Base-by-base conservation (phyloP, 2,888 invertebrate species). In the Oligia latruncula region DNA sequence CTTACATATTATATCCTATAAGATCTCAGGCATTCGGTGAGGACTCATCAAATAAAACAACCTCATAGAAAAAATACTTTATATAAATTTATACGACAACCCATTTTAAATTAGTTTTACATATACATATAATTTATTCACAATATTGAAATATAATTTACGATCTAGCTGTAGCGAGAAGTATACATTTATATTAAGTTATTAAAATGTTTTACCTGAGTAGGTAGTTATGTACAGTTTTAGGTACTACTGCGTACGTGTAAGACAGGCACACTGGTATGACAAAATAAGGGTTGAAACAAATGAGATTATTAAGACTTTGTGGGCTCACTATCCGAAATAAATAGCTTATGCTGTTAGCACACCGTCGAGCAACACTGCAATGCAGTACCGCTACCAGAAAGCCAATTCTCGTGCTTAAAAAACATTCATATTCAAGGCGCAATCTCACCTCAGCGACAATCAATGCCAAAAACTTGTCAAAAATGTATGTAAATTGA, bases 1-100 rank as follows among this genome's bases (percentile, higher is more conserved):
- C 35, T 52, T 70, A 8, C 20, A 23, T 13, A 49, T 23, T 4
- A 35, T 52, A 35, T 73, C n/a, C 4, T 15, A 17, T 20, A 4
- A n/a, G 0, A 79, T 40, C 1, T 49, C 2, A 20, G 11, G 1
- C 1, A 43, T n/a, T 49, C 11, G 5, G 17, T 5, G 23, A n/a
- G 6, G 35, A 52, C 46, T n/a, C 1, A 15, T 43, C 6, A 88
- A 93, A 92, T 90, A 84, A 95, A 93, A 93, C 91, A 87, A 85
- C n/a, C 9, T 49, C 11, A 82, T 95, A 91, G 91, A 92, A 95
- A 96, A 95, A 95, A 95, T 94, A 95, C 85, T 92, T 95, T 93
- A 94, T 96, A 96, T 95, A 96, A 96, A 96, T 95, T 93, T 93
- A 94, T 95, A 95, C 95, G 94, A 95, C 95, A 96, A 95, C 95